Evolutionary conservation across 2,888 invertebrate genomes (phyloP), one percentile per base, ranked within the genome.

Genomic region (Stratiomys singularior): DNA sequence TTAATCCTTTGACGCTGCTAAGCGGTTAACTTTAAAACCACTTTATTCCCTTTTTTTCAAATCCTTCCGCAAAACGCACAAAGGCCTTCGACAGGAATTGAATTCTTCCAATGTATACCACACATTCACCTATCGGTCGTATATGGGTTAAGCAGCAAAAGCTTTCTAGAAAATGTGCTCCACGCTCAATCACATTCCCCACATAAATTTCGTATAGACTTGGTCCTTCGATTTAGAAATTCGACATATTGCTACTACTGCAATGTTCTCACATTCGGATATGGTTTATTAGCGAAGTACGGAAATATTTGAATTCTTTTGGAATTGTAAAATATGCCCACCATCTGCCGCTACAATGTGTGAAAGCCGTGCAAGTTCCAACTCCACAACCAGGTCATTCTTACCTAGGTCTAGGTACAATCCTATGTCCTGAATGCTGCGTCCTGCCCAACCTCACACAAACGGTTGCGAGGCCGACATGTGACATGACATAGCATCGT

Each of bases 231-330:
- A 60, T 60, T 13, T 18, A 21, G 52, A 52, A 15, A 21, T 21
- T 25, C 60, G 25, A 15, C 18, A 60, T 25, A 60, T 60, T 60
- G 25, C 60, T 25, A 60, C 21, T 25, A 21, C 13, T n/a, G n/a
- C 60, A 60, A 60, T 52, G 52, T 18, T 25, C 25, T 60, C 60
- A 60, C 60, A 60, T 60, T 7, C 60, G 9, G 18, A 60, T 60
- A 60, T 25, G 25, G 60, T 60, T 60, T 60, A 60, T 60, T 60
- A 60, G 11, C 60, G 60, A 60, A n/a, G 25, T 21, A 60, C 18
- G 60, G 18, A 60, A 60, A 60, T 60, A 60, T 60, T 60, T 60
- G 60, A 60, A 60, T 60, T 60, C 60, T 21, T 60, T 60, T 18
- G n/a, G 60, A 60, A 60, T 60, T 25, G 23, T 60, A 23, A 60